These are phyloP conservation scores for Pterophyllum scalare DNA, from an alignment of 2,113 vertebrate species.

Conservation along the genomic window DNA sequence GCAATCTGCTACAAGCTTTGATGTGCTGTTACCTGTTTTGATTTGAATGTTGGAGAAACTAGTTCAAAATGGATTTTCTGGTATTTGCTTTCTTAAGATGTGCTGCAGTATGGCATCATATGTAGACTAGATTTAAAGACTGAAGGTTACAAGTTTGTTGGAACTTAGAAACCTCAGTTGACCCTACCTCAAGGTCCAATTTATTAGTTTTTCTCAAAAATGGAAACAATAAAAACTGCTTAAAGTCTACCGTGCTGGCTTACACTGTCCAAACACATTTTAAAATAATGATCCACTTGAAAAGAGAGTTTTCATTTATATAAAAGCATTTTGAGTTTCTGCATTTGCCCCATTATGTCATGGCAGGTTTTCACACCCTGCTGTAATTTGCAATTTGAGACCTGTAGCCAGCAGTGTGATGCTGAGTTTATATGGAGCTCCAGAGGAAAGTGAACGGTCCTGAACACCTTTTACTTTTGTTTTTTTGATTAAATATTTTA, in stretches of 20 bases:
- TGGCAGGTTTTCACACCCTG: neutral
- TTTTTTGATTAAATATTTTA: neutral
- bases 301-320: neutral
- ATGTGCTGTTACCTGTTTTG: neutral
- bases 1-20: neutral
- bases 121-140: neutral
- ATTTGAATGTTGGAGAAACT: neutral
- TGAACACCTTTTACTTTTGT: neutral
- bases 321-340: neutral
- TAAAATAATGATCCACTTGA: neutral
- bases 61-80: neutral
- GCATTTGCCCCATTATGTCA: neutral
- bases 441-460: neutral
- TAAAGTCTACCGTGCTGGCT: neutral
- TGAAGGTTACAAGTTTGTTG: neutral
- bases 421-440: neutral
- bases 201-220: neutral
- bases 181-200: neutral
- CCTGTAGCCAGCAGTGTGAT: neutral
- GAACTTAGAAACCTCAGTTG: neutral
- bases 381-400: constrained; percentile 1
- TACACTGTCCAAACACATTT: neutral
- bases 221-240: neutral
- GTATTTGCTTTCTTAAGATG: neutral
- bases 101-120: neutral